Percentiles rank a stretch among this genome's conserved stretches.
phyloP scores from a whole-genome alignment of 2,113 vertebrate genomes.

The Cryptomyrus ogoouensis region DNA sequence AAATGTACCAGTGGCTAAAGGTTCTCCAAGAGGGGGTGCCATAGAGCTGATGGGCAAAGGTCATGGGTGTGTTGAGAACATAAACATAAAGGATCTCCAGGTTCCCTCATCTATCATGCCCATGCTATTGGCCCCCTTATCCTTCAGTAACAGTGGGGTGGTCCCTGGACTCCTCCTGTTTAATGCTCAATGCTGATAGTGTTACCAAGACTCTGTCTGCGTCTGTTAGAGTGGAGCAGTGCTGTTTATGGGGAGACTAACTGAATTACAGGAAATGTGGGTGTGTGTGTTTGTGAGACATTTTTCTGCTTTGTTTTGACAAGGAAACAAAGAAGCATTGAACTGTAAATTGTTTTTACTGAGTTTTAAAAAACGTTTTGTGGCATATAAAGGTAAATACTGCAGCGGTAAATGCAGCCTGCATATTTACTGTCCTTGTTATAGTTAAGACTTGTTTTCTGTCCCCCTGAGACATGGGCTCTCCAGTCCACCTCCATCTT shows the following conservation, averaged over 20 bases:
- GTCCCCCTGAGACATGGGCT: not conserved
- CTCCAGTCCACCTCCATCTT: not conserved
- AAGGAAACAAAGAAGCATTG: not conserved
- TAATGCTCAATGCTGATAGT: not conserved
- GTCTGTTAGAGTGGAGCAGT: not conserved
- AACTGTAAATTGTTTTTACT: not conserved
- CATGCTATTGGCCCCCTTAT: not conserved
- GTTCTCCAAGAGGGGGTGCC: not conserved
- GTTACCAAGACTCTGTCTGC: not conserved
- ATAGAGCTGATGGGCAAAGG: not conserved
- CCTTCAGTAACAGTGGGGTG: not conserved
- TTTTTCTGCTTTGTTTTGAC: not conserved
- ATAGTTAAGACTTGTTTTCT: not conserved
- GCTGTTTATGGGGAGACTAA: not conserved
- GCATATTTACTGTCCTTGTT: not conserved
- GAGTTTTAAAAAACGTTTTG: not conserved
- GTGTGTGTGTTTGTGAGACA: not conserved
- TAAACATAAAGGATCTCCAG: not conserved
- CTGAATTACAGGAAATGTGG: conserved; percentile 13
- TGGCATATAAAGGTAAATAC: not conserved
- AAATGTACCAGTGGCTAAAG: not conserved
- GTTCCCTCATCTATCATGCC: not conserved
- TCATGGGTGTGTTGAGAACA: not conserved
- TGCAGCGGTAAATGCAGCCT: not conserved
- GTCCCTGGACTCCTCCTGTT: not conserved